A percentile compares a stretch with the other conserved stretches of the same genome.
Evolutionary conservation across 2,797 vertebrate genomes (phyloP).

Genomic region (Centropyge bicolor): DNA sequence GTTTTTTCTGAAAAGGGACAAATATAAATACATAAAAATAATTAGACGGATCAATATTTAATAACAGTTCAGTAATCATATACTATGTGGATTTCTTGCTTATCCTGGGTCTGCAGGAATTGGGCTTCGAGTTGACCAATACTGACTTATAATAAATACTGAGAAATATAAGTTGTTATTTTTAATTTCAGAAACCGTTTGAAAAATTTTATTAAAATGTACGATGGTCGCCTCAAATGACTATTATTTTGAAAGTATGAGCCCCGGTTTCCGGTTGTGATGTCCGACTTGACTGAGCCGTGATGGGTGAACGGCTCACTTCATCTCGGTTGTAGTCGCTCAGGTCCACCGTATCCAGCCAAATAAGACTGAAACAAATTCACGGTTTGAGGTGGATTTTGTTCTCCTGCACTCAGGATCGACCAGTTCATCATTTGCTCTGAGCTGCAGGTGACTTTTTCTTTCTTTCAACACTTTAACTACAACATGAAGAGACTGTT

Average conservation of each 20-base stretch:
- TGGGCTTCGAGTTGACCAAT: no score
- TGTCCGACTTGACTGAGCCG: constrained; percentile 27
- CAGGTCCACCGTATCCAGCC: constrained; percentile 35
- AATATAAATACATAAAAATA: not conserved
- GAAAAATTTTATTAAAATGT: not conserved
- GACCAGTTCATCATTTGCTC: not conserved
- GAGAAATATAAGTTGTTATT: no score
- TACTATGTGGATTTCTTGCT: no score
- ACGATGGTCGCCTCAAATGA: fast-evolving
- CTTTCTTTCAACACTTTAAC: not conserved
- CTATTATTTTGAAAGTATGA: constrained; percentile 51
- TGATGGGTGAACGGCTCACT: not conserved
- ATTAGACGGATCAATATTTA: not conserved
- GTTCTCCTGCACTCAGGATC: not conserved
- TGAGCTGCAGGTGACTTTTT: constrained; percentile 49
- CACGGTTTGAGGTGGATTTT: constrained; percentile 5
- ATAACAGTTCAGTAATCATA: not conserved
- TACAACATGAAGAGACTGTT: not conserved
- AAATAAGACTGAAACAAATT: not conserved
- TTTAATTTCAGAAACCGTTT: not conserved
- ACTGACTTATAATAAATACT: no score
- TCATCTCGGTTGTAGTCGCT: constrained; percentile 5
- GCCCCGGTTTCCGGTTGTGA: fast-evolving
- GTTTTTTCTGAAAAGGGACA: not conserved
- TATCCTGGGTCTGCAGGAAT: no score